Evolutionary conservation across 2,113 vertebrate species (phyloP), one percentile per base, ranked within the genome.

Genomic region (Saccopteryx bilineata): DNA sequence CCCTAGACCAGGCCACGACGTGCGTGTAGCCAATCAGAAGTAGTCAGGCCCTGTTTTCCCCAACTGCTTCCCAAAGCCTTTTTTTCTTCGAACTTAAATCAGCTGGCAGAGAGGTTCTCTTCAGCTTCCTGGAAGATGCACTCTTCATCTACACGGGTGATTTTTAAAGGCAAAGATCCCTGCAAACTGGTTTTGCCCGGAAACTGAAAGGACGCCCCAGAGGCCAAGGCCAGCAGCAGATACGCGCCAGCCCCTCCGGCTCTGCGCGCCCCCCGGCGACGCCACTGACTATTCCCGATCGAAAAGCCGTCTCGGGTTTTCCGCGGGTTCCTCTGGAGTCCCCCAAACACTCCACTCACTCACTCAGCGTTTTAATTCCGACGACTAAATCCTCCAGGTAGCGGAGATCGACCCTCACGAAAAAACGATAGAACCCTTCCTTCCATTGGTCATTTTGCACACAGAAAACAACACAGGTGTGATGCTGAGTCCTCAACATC

Each of bases 231-330:
- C 12, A 5, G 33, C 50, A 31, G 33, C 50, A 31, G 5, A 4
- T 0, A 9, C 8, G 0, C 5, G 19, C 8, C 4, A 54, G 19
- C 8, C 75, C 58, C 46, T 48, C 71, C 31, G 1, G 48, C 65
- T 26, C 17, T 9, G 9, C 1, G 0, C 48, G 78, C 26, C 39
- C n/a, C n/a, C 14, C 3, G 1, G 24, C 31, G 1, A 2, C 4
- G 10, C 72, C n/a, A 24, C 48, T 23, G 5, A 39, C 7, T 33
- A 17, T n/a, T 31, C 52, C 65, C 52, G 19, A 7, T 14, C 72
- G 0, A 12, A 6, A 13, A 54, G 19, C 28, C 39, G 48, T 80
- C 5, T 39, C 2, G 1, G 26, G n/a, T 15, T 80, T 76, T 26
- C 23, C 3, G 3, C 2, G 2, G 10, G 23, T 61, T 78, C 17